Percentiles rank a stretch among this genome's conserved stretches.
Evolutionary conservation across 2,113 vertebrate species (phyloP).

Genomic region (Boleophthalmus pectinirostris): DNA sequence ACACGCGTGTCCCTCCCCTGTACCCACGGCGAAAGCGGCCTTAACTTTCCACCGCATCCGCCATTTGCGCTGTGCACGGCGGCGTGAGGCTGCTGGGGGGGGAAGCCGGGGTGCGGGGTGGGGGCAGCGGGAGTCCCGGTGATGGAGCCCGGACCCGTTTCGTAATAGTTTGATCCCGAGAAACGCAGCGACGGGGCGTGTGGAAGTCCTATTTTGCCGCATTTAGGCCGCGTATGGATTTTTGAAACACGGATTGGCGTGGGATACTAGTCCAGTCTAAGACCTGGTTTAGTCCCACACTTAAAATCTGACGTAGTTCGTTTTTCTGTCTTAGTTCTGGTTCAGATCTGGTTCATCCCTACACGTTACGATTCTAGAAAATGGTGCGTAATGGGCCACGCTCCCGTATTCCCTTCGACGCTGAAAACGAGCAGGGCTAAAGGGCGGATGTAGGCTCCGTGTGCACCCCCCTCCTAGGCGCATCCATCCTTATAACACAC

Average conservation of each 20-base stretch:
- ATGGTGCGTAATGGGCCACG: not conserved
- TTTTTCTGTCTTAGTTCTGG: not conserved
- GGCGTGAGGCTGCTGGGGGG: not conserved
- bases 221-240: not conserved
- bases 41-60: not conserved
- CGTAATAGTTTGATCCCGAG: not conserved
- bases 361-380: too few relatives aligned
- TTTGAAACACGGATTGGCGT: not conserved
- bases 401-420: not conserved
- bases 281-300: not conserved
- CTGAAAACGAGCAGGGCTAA: constrained; percentile 15
- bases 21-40: not conserved
- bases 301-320: not conserved
- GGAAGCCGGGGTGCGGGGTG: not conserved
- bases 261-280: not conserved
- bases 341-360: not conserved
- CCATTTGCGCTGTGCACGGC: not conserved
- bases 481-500: not conserved
- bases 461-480: not conserved
- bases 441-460: constrained; percentile 47
- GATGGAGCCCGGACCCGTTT: not conserved
- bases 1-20: not conserved
- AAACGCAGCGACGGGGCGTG: not conserved
- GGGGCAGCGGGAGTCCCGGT: not conserved
- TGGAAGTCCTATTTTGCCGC: not conserved